These are phyloP conservation scores for Acomys russatus DNA, from an alignment of 2,797 vertebrate genomes.

Conservation along the genomic window DNA sequence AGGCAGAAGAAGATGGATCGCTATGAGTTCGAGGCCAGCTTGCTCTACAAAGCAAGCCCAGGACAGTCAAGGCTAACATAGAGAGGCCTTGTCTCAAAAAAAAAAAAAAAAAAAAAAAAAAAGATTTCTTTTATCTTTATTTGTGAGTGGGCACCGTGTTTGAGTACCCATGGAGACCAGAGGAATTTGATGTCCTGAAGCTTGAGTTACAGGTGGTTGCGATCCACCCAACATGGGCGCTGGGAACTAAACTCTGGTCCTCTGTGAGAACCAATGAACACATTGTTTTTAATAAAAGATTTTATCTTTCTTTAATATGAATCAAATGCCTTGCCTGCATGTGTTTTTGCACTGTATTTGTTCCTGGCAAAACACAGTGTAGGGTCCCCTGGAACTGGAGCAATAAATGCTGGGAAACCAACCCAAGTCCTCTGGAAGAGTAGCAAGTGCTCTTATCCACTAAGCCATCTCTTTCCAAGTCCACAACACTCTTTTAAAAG, in stretches of 20 bases:
- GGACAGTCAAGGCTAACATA: too few species aligned
- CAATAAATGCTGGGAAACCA: not conserved
- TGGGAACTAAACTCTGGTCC: not conserved
- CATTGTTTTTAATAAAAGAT: not conserved
- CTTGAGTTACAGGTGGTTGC: not conserved
- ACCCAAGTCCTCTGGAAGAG: not conserved
- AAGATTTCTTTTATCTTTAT: not conserved
- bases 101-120: too few species aligned
- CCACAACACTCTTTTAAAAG: not conserved
- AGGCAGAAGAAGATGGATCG: too few species aligned
- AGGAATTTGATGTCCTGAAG: not conserved
- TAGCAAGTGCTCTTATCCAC: not conserved
- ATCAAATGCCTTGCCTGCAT: not conserved
- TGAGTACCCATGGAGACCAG: not conserved
- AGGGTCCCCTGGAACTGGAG: not conserved
- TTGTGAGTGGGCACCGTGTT: not conserved
- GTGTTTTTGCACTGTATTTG: not conserved
- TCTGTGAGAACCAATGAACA: not conserved
- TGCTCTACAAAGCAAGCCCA: too few species aligned
- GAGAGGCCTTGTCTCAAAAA: too few species aligned
- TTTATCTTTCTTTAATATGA: not conserved
- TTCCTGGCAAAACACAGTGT: not conserved
- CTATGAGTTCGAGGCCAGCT: too few species aligned
- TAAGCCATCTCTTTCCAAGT: not conserved
- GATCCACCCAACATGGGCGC: not conserved